Evolutionary conservation across 2,797 vertebrate genomes (phyloP).

Genomic region (Tragelaphus oryx): DNA sequence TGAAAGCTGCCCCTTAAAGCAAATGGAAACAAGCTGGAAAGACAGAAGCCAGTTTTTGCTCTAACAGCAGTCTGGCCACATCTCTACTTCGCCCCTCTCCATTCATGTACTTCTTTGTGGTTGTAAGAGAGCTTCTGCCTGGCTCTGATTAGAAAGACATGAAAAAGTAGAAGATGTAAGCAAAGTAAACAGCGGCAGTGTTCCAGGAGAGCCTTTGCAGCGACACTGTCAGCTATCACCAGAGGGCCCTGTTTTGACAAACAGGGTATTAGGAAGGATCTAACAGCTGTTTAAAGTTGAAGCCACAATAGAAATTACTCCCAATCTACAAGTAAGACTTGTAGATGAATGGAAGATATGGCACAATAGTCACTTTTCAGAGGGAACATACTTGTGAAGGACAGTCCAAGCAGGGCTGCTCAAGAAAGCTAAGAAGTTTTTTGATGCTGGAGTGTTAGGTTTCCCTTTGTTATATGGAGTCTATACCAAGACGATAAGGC

Average conservation of each 20-base stretch:
- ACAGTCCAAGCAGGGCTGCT: not conserved
- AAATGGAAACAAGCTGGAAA: constrained; percentile 25
- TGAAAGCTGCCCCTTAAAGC: not conserved
- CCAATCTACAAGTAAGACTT: not conserved
- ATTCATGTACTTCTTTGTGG: not conserved
- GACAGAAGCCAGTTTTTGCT: constrained; percentile 20
- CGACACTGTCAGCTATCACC: not conserved
- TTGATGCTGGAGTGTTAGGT: not conserved
- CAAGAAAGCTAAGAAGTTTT: constrained; percentile 29
- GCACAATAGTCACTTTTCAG: not conserved
- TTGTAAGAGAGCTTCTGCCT: not conserved
- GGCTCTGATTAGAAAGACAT: not conserved
- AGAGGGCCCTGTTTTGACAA: not conserved
- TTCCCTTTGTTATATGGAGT: constrained; percentile 51
- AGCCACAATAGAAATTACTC: constrained; percentile 12
- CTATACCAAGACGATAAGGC: not conserved
- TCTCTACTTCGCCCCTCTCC: not conserved
- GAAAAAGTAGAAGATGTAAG: constrained; percentile 6
- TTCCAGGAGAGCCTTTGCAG: not conserved
- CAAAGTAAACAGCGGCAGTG: not conserved
- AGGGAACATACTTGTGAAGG: not conserved
- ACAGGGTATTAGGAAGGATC: not conserved
- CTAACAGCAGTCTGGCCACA: not conserved
- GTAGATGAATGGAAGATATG: not conserved
- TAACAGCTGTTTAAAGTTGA: not conserved